Evolutionary conservation across 2,888 invertebrate genomes (phyloP), one percentile per base, ranked within the genome.

Genomic region (Scrobipalpa costella): DNA sequence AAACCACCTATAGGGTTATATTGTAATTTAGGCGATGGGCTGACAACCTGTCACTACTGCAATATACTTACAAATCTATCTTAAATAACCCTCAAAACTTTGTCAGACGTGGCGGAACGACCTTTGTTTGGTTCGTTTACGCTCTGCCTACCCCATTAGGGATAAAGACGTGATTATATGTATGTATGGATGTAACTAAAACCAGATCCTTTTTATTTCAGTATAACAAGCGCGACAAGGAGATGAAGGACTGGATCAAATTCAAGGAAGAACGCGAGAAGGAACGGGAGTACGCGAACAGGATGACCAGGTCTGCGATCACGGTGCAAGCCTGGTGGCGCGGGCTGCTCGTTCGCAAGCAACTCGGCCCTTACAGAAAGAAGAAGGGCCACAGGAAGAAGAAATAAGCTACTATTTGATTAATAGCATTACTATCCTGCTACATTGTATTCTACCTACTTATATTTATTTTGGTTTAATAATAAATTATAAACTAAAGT

Each of bases 271-370:
- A 79, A 17, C 84, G 90, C 0, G 87, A 86, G 65, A 78, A 73
- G 55, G 79, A 74, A 1, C 79, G 85, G 0, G 65, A 50, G 3
- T 87, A 88, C 66, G 68, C 72, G 0, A 77, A 81, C 55, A 83
- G 78, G 68, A 90, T 90, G 89, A 74, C 67, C 3, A 80, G 74
- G 0, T 81, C 86, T 0, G 90, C 90, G 0, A 71, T 80, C 3
- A 73, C 69, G 1, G 85, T 89, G 44, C 90, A 90, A 66, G 84
- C 89, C 9, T 90, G 90, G 90, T 90, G 90, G 90, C 82, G 90
- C 13, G 90, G 90, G 0, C 60, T 90, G 19, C 75, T 90, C 2
- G 90, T 90, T 0, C 81, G 90, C 1, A 75, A 73, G n/a, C 75
- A 84, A 55, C 78, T 90, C 0, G 90, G 90, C 0, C 90, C 89